These are phyloP conservation scores for Agrochola lychnidis DNA, from an alignment of 2,888 invertebrate species.

Conservation along the genomic window DNA sequence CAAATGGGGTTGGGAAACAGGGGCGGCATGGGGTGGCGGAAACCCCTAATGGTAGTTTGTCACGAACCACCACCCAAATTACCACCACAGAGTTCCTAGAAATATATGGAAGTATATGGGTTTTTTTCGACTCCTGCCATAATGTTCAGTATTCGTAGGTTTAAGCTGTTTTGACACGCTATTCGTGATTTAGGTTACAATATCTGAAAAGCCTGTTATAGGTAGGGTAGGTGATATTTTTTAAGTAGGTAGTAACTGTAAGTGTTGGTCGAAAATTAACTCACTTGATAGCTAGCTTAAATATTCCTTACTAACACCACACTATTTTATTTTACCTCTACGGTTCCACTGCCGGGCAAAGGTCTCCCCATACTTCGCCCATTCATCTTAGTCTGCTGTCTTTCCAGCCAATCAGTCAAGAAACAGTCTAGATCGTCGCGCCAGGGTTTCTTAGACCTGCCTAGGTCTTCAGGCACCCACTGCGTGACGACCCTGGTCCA, in stretches of 20 bases:
- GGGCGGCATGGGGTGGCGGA: conserved; percentile 77
- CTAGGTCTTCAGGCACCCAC: no score
- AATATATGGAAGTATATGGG: conserved; percentile 64
- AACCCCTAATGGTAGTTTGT: conserved; percentile 85
- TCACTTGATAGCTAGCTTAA: not conserved
- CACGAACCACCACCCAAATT: conserved; percentile 83
- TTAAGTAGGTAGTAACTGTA: not conserved
- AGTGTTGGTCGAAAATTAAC: no score
- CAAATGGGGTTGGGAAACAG: conserved; percentile 74
- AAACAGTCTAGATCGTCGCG: no score
- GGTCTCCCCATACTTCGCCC: no score
- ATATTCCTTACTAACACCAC: no score
- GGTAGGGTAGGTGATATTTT: no score
- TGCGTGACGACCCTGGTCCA: no score
- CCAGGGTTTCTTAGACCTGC: no score
- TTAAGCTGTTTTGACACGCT: conserved; percentile 67
- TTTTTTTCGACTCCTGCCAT: conserved; percentile 58
- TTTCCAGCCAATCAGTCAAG: no score
- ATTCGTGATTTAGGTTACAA: conserved; percentile 68
- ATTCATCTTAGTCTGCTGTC: no score
- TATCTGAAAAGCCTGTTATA: conserved; percentile 9
- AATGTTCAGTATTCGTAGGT: conserved; percentile 60
- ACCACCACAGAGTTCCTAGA: conserved; percentile 74
- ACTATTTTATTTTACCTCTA: no score
- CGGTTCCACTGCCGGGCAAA: no score